These are phyloP conservation scores for Paguma larvata DNA, from an alignment of 2,797 vertebrate species.

Conservation along the genomic window DNA sequence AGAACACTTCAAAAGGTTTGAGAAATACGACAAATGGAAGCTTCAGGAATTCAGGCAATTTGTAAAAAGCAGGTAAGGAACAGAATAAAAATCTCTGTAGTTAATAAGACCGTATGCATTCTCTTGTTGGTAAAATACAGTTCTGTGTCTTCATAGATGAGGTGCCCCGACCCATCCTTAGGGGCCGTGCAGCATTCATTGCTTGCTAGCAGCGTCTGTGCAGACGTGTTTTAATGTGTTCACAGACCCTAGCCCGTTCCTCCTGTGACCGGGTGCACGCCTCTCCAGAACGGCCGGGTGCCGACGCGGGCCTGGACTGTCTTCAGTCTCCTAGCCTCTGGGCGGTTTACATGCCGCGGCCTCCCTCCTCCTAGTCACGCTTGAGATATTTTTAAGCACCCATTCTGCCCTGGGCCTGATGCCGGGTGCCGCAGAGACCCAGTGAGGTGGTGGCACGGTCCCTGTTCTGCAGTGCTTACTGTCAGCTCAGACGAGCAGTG, in stretches of 20 bases:
- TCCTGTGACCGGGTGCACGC: background rate
- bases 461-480: background rate
- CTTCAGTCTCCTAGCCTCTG: background rate
- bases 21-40: constrained; percentile 95
- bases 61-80: constrained; percentile 93
- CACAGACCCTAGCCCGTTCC: background rate
- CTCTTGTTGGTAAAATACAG: background rate
- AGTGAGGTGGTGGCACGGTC: background rate
- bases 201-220: background rate
- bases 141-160: constrained; percentile 30
- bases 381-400: constrained; percentile 44
- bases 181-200: background rate
- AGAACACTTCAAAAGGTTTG: constrained; percentile 96
- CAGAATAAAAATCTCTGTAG: background rate
- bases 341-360: background rate
- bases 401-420: background rate
- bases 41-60: constrained; percentile 95
- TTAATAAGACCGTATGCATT: background rate
- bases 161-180: background rate
- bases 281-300: constrained; percentile 27
- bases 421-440: background rate
- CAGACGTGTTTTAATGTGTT: constrained; percentile 27
- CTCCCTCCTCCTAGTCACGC: background rate
- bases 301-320: background rate
- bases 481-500: background rate